phyloP scores from a whole-genome alignment of 2,113 vertebrate species.

The Choloepus hoffmanni region DNA sequence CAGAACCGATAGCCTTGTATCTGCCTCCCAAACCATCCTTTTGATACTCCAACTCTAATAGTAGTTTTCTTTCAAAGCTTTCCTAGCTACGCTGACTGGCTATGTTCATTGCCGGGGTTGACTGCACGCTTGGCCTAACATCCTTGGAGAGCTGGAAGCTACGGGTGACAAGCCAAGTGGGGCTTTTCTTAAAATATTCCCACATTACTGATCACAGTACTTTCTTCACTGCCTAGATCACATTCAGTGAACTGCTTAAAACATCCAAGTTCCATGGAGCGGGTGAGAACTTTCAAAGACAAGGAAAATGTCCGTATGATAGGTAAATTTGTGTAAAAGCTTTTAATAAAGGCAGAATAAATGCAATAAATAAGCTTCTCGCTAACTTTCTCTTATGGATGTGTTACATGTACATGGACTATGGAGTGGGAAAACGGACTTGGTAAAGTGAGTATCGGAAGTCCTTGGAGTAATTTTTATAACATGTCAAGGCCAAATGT shows the following conservation, averaged over 20 bases:
- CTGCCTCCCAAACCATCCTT: background rate
- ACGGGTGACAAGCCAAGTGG: background rate
- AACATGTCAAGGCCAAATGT: constrained; percentile 35
- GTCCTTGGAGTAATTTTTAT: constrained; percentile 2
- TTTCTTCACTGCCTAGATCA: background rate
- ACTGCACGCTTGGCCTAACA: background rate
- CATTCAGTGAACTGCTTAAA: background rate
- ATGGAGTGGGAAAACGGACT: background rate
- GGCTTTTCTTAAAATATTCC: background rate
- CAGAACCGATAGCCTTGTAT: background rate
- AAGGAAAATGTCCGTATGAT: background rate
- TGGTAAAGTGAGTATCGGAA: background rate
- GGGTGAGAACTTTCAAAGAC: background rate
- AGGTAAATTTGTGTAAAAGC: background rate
- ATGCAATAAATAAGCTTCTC: background rate
- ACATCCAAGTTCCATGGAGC: background rate
- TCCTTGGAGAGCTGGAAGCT: background rate
- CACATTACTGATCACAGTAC: background rate
- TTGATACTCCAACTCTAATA: background rate
- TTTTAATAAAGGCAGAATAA: background rate
- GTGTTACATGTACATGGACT: background rate
- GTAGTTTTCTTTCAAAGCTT: background rate
- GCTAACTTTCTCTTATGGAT: background rate
- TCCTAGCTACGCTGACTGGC: background rate
- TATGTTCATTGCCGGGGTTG: background rate